Evolutionary conservation across 2,888 invertebrate species (phyloP).

Genomic region (Cancer borealis): DNA sequence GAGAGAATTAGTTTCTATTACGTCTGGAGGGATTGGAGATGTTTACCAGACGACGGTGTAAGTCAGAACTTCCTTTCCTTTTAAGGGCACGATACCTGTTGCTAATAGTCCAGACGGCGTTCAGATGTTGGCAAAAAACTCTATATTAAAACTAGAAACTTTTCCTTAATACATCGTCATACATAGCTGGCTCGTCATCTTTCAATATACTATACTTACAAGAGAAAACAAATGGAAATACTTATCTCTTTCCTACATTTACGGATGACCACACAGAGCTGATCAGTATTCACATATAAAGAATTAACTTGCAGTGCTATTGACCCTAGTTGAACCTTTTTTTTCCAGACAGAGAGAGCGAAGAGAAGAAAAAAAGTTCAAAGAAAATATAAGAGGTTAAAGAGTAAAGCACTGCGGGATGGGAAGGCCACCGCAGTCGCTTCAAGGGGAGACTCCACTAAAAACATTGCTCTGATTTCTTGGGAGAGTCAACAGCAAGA

Average conservation of each 20-base stretch:
- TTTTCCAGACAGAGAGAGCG: background rate
- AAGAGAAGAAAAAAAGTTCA: background rate
- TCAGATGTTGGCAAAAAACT: background rate
- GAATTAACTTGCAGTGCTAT: background rate
- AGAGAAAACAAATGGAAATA: background rate
- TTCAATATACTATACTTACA: background rate
- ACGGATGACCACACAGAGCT: background rate
- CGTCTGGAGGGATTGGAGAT: background rate
- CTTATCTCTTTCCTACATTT: background rate
- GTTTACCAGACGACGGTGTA: background rate
- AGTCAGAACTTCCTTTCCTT: background rate
- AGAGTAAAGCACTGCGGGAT: background rate
- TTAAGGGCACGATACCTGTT: background rate
- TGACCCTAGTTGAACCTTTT: background rate
- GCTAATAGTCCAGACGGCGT: background rate
- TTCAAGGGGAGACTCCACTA: background rate
- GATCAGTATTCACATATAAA: background rate
- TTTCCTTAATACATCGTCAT: background rate
- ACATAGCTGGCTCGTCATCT: background rate
- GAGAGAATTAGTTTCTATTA: background rate
- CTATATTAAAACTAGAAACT: background rate
- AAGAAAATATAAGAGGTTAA: background rate
- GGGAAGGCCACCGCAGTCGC: background rate
- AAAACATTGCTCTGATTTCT: background rate
- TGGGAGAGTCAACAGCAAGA: conserved; percentile 16